These are phyloP conservation scores for Clinocottus analis DNA, from an alignment of 2,113 vertebrate genomes.

Conservation along the genomic window DNA sequence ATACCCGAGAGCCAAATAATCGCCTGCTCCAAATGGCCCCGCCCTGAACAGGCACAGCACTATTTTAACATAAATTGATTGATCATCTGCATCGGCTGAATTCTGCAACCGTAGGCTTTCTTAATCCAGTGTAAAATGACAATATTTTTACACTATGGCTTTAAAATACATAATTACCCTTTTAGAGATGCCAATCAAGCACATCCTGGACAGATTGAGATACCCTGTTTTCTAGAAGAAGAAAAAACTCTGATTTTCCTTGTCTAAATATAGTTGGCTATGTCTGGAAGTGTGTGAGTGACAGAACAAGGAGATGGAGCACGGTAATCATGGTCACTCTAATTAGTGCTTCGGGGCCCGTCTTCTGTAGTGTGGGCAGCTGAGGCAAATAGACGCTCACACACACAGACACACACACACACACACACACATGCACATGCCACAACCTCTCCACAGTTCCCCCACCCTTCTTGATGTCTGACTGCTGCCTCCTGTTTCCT, in stretches of 20 bases:
- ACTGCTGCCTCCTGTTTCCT: constrained; percentile 18
- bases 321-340: constrained; percentile 47
- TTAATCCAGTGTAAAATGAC: background rate
- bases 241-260: constrained; percentile 26
- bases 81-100: background rate
- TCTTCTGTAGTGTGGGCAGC: constrained; percentile 40
- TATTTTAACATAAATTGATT: background rate
- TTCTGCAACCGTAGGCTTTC: background rate
- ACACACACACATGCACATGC: background rate
- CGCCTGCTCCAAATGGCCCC: background rate
- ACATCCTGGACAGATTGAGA: constrained; percentile 29
- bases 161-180: constrained; percentile 26
- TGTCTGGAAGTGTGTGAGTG: constrained; percentile 37
- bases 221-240: constrained; percentile 32
- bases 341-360: constrained; percentile 64
- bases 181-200: constrained; percentile 26
- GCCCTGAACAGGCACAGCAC: background rate
- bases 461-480: background rate
- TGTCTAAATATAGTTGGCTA: constrained; percentile 51
- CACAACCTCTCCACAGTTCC: background rate
- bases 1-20: background rate
- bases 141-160: background rate
- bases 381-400: constrained; percentile 31
- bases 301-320: constrained; percentile 49
- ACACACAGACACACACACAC: background rate